Base-by-base conservation (phyloP, 2,888 invertebrate genomes). In the Metopia argyrocephala region DNA sequence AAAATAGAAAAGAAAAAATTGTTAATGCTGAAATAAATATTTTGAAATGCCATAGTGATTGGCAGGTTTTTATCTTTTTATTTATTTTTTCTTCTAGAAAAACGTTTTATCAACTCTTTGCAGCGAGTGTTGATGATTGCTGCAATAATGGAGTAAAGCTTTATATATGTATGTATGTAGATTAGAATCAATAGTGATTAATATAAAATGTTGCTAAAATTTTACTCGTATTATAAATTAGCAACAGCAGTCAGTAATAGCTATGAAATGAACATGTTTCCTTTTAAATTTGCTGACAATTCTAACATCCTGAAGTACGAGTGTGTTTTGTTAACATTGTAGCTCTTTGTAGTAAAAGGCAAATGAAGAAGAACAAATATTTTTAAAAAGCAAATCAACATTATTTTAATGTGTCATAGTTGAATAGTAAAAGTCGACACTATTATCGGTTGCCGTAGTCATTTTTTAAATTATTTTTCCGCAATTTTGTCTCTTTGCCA, bases 301-400 rank as follows among this genome's bases (percentile, higher is more conserved):
- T 59, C 25, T 28, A 78, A 65, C 71, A 65, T 71, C 70, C 65
- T 70, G 70, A 71, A 65, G 0, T 2, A n/a, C 21, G 21, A 20
- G 50, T 18, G 31, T 5, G 5, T 15, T 52, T 12, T 12, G 23
- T 20, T 12, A 25, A 15, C 25, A 54, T 15, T 64, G 45, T 18
- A 12, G 3, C 23, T 50, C 50, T 38, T 27, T 38, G n/a, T 28
- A 46, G 5, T n/a, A n/a, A n/a, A n/a, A n/a, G n/a, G n/a, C 6
- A 50, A 70, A 70, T 50, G 27, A n/a, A 70, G 28, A 20, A 65
- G 18, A 46, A 31, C 46, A 70, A 75, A 70, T 75, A 75, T 70
- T 65, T 52, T 79, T 62, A n/a, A n/a, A n/a, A n/a, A n/a, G 69
- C 64, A 69, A 79, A 57, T 79, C 64, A 52, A 74, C 56, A 61